Evolutionary conservation across 1,140 invertebrate genomes (phyloP), one percentile per base, ranked within the genome.

Genomic region (Drosophila erecta): DNA sequence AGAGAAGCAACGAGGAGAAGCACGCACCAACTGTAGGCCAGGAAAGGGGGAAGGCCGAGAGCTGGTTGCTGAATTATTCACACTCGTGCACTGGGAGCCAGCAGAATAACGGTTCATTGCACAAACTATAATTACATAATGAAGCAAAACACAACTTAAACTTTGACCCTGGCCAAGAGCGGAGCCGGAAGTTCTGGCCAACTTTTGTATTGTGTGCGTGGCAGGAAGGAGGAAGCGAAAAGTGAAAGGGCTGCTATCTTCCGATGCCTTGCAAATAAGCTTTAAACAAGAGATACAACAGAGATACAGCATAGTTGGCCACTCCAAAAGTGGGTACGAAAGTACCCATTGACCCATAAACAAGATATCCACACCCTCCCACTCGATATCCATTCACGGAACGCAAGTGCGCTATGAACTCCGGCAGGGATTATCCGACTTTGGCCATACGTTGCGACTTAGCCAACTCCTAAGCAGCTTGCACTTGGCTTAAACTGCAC

Each of bases 71-170:
- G 27, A 89, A 89, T 87, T 83, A 87, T 87, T 89, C 60, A 81
- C 64, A 74, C 66, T 64, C 64, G 35, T 41, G 58, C 55, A 53
- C 72, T 33, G 49, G 70, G 71, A 56, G 60, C 58, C 61, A 57
- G 73, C 76, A 74, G 41, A 75, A 51, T 70, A 79, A 87, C 84
- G 84, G 84, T 87, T 87, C 79, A 89, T 80, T 89, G 84, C 72
- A 80, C 79, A 87, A 74, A 84, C 79, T 84, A 87, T 87, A 89
- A 87, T 89, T 89, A 89, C 84, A 87, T 83, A 79, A 87, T 87
- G 76, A 79, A 73, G 71, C 84, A 71, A 58, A 74, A 66, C 83
- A 77, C 58, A 74, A 74, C 75, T 58, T 65, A 38, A 87, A 86
- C 83, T 87, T 79, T 78, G 75, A 55, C 65, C 76, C 53, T 15